phyloP scores from a whole-genome alignment of 1,140 invertebrate genomes.

The Drosophila miranda region DNA sequence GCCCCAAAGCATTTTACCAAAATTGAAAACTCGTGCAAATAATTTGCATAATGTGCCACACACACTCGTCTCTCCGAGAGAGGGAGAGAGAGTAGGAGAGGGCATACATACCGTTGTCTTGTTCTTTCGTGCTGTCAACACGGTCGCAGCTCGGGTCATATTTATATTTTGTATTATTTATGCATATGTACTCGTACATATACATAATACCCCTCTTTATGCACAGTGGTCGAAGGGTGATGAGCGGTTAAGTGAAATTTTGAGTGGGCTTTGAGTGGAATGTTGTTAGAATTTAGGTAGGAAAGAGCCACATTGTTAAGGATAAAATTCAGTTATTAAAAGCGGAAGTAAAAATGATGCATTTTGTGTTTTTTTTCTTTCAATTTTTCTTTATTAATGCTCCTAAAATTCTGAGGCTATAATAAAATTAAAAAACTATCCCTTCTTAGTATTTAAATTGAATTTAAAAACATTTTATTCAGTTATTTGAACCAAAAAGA shows the following conservation, averaged over 20 bases:
- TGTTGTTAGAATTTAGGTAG: too few species aligned
- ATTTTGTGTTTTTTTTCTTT: too few species aligned
- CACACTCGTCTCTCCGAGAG: slow-evolving; percentile 3
- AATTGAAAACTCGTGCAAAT: slow-evolving; percentile 79
- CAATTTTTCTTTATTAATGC: too few species aligned
- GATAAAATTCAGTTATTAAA: too few species aligned
- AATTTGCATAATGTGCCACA: slow-evolving; percentile 70
- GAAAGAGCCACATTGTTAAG: too few species aligned
- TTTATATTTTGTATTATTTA: slow-evolving; percentile 73
- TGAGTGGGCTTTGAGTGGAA: too few species aligned
- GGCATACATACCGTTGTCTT: slow-evolving; percentile 5
- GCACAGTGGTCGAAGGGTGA: slow-evolving; percentile 8
- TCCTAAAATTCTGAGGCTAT: too few species aligned
- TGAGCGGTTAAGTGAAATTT: not conserved
- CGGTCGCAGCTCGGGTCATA: slow-evolving; percentile 52
- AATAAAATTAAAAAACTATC: too few species aligned
- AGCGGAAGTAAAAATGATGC: too few species aligned
- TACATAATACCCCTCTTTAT: slow-evolving; percentile 28
- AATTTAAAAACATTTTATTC: too few species aligned
- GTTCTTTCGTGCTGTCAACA: slow-evolving; percentile 38
- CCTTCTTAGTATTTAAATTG: too few species aligned
- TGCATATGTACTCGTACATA: slow-evolving; percentile 56
- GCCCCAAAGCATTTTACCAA: slow-evolving; percentile 71
- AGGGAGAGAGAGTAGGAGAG: not conserved
- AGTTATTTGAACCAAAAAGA: too few species aligned